These are phyloP conservation scores for Alectoris magna DNA, from an alignment of 2,797 vertebrate genomes.

Conservation along the genomic window DNA sequence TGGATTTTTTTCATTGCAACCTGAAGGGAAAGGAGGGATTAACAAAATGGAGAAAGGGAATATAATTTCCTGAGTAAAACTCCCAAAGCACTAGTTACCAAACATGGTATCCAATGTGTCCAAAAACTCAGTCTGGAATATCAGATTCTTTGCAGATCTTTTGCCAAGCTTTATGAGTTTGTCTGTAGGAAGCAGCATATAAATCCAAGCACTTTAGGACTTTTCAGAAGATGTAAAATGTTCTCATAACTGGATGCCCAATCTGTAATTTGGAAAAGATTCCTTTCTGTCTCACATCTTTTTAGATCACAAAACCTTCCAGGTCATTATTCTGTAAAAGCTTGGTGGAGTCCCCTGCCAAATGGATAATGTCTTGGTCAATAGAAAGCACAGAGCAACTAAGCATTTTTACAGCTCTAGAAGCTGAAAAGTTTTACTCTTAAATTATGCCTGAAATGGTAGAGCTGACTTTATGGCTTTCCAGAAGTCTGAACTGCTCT, in stretches of 20 bases:
- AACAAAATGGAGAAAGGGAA: slow-evolving; percentile 16
- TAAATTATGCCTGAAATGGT: not conserved
- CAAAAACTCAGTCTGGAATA: slow-evolving; percentile 39
- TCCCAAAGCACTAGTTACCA: slow-evolving; percentile 3
- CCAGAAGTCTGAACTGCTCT: not conserved
- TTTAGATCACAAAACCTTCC: slow-evolving; percentile 31
- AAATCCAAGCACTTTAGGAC: slow-evolving; percentile 29
- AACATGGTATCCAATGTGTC: not conserved
- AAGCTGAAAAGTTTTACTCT: not conserved
- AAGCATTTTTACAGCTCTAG: slow-evolving; percentile 25
- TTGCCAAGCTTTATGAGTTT: slow-evolving; percentile 30
- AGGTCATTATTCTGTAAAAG: slow-evolving; percentile 23
- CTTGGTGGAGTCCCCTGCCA: not conserved
- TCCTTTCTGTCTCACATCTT: slow-evolving; percentile 33
- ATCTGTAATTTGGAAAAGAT: slow-evolving; percentile 25
- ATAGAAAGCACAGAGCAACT: slow-evolving; percentile 3
- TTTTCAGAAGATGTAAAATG: slow-evolving; percentile 42
- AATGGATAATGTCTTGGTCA: slow-evolving; percentile 31
- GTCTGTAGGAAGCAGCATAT: slow-evolving; percentile 17
- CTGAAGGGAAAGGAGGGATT: not conserved
- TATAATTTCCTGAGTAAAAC: slow-evolving; percentile 46
- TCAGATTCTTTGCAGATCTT: slow-evolving; percentile 3
- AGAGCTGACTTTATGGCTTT: not conserved
- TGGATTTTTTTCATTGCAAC: not conserved
- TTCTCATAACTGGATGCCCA: slow-evolving; percentile 23